A percentile compares a stretch with the other conserved stretches of the same genome.
Conservation (phyloP, 2,113 vertebrate genomes). For the Dromiciops gliroides region DNA sequence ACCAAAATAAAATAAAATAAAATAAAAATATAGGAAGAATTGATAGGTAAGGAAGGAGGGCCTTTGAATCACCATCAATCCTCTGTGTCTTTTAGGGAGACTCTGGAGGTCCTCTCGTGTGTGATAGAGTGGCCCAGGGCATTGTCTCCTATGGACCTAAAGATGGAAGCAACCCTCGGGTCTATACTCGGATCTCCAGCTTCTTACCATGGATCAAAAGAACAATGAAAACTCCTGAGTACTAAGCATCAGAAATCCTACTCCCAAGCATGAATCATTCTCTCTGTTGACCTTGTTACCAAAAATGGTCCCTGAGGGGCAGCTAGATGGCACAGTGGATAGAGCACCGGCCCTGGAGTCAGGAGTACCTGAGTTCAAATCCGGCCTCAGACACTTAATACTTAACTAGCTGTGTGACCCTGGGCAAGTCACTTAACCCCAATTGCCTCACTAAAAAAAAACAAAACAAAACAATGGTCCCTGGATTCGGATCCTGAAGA, state of each 20-base stretch:
- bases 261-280: background rate
- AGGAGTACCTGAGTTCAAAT: too few relatives aligned
- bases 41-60: background rate
- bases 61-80: background rate
- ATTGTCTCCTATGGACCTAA: conserved; percentile 50
- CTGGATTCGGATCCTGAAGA: background rate
- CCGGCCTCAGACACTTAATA: too few relatives aligned
- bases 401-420: too few relatives aligned
- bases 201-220: conserved; percentile 57
- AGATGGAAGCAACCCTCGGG: background rate
- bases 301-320: too few relatives aligned
- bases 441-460: too few relatives aligned
- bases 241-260: background rate
- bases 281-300: background rate
- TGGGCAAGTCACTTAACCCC: too few relatives aligned
- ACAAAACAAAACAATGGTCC: too few relatives aligned
- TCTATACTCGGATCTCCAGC: conserved; percentile 64
- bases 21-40: rapidly evolving
- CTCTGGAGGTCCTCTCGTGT: conserved; percentile 68
- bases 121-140: conserved; percentile 50
- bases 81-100: conserved; percentile 52
- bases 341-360: too few relatives aligned
- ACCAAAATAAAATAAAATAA: too few relatives aligned
- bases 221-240: conserved; percentile 50
- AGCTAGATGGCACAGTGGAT: too few relatives aligned